Base-by-base conservation (phyloP, 2,113 vertebrate genomes). In the Lasiurus cinereus region DNA sequence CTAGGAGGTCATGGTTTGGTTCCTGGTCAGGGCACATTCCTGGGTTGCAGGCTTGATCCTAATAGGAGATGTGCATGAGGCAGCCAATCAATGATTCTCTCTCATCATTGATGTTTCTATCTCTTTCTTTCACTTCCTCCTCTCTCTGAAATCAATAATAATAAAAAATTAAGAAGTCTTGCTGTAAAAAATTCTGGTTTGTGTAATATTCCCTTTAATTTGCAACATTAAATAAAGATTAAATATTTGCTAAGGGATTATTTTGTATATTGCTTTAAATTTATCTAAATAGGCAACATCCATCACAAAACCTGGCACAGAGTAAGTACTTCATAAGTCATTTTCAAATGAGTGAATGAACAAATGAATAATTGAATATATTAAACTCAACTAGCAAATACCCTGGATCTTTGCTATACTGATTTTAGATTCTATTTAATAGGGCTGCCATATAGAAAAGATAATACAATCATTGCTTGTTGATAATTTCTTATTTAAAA, bases 291-390 rank as follows among this genome's bases (percentile, higher is more conserved):
- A 64, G 5, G 33, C 19, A 70, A 80, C 5, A 36, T 11, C 33
- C 43, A 43, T 83, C 29, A 62, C 39, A 92, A 94, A 92, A 4
- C 5, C 7, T 85, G 24, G 36, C 18, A 78, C 33, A 84, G 5
- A n/a, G 13, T 33, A 74, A 15, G 15, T 56, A 48, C 11, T 93
- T 86, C n/a, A 64, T 54, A 56, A 85, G 39, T 59, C 36, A 46
- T 33, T 90, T 88, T 80, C 29, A 83, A 94, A 83, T 83, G 6
- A 76, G 14, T 88, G 18, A 87, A 43, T 83, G 27, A 94, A 59
- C 5, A 15, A 86, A 19, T 54, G 6, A 36, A 62, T 54, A 13
- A 90, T 15, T 39, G 3, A 39, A 9, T 62, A 66, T 77, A 91
- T 36, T 83, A 48, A 72, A 76, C 24, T 36, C 24, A 36, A 77